A percentile compares a stretch with the other conserved stretches of the same genome.
Evolutionary conservation across 2,113 vertebrate genomes (phyloP).

Genomic region (Pluvialis apricaria): DNA sequence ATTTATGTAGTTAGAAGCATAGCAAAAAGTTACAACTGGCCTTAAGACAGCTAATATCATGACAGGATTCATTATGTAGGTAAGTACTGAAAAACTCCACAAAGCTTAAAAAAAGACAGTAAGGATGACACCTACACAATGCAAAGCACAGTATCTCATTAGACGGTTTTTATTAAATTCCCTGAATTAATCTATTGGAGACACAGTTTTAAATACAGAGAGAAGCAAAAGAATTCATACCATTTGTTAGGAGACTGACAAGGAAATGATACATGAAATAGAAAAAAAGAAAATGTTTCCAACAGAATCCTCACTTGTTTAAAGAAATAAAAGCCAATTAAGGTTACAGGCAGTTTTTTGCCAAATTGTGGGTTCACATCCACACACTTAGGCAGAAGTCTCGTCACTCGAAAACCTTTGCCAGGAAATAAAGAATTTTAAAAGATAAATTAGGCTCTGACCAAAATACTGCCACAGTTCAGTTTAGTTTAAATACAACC

Average conservation of each 20-base stretch:
- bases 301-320: not conserved
- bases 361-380: not conserved
- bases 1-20: not conserved
- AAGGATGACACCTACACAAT: not conserved
- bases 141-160: not conserved
- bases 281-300: not conserved
- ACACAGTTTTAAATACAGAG: not conserved
- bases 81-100: not conserved
- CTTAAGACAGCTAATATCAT: not conserved
- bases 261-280: fast-evolving
- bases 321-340: not conserved
- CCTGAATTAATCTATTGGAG: not conserved
- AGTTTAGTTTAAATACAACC: not conserved
- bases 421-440: not conserved
- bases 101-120: not conserved
- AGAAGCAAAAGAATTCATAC: not conserved
- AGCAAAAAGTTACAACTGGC: not conserved
- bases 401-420: not conserved
- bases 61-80: not conserved
- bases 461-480: not conserved
- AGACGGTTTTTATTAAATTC: not conserved
- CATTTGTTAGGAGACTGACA: not conserved
- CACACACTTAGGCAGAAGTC: not conserved
- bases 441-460: not conserved
- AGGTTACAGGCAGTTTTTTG: not conserved